Evolutionary conservation across 2,888 invertebrate species (phyloP), one percentile per base, ranked within the genome.

Genomic region (Rhamphomyia laevipes): DNA sequence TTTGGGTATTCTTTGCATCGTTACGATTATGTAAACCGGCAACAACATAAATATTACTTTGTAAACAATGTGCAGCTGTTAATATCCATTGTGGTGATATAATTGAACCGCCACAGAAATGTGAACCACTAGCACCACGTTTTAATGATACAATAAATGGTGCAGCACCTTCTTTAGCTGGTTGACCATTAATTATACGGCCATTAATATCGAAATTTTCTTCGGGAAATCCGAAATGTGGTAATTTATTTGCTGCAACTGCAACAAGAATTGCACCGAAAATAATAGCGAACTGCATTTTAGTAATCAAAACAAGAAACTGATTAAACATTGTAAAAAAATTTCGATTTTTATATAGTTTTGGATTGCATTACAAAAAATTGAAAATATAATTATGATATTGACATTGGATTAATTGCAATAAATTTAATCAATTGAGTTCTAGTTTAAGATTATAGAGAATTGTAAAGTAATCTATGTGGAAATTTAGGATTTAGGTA

Each of bases 101-200:
- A 48, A 74, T 57, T 12, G 68, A 63, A 5, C 71, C 75, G 40
- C 65, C 73, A 50, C 74, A 75, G 17, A 62, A 67, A 23, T 65
- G 66, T 0, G 57, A 47, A 0, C 43, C 12, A 21, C 21, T 42
- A 18, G 38, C 50, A 0, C 42, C 60, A 2, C 53, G 59, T 51
- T 61, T 61, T 43, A 67, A 38, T 2, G 73, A 72, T 2, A 71
- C 68, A 40, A 72, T 72, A 52, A 64, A 72, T 1, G 74, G 72
- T 10, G 70, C 73, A 55, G 67, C 66, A 21, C 68, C 66, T 3
- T 61, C 56, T 0, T 13, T 1, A 1, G 73, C 70, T 42, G 64
- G 57, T 0, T 59, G 4, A 11, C 69, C 68, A 46, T 67, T 66
- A 50, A 67, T 65, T 46, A 69, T 63, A 21, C 65, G 63, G 4